A percentile compares a stretch with the other conserved stretches of the same genome.
These are phyloP conservation scores for Whitmania pigra DNA, from an alignment of 1,140 invertebrate species.

Conservation along the genomic window DNA sequence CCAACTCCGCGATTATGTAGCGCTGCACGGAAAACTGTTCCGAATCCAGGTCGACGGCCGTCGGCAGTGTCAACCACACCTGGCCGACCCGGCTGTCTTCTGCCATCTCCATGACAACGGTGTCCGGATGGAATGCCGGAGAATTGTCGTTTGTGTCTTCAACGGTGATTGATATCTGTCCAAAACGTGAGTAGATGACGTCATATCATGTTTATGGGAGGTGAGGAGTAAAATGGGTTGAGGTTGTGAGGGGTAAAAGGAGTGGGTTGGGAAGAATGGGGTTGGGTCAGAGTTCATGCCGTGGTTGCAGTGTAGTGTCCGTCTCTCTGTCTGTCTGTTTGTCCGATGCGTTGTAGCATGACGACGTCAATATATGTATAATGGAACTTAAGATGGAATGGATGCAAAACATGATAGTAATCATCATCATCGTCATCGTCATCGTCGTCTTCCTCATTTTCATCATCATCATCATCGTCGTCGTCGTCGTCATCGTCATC, in stretches of 20 bases:
- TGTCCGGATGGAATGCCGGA: conserved; percentile 6
- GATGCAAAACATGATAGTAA: no score
- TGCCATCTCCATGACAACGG: neutral
- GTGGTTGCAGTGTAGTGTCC: no score
- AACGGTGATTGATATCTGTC: neutral
- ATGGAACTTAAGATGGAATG: no score
- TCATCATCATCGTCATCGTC: no score
- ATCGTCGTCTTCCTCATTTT: no score
- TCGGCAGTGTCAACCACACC: conserved; percentile 5
- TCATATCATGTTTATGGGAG: no score
- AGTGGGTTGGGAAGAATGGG: neutral
- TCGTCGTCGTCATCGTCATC: neutral
- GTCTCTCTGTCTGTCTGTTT: no score
- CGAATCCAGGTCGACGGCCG: conserved; percentile 13
- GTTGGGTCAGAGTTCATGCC: neutral
- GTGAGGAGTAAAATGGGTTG: no score
- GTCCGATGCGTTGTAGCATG: no score
- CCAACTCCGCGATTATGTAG: neutral
- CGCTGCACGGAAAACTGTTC: conserved; percentile 1
- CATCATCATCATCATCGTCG: neutral
- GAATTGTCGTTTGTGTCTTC: conserved; percentile 16
- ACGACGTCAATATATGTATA: no score
- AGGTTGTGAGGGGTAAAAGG: neutral
- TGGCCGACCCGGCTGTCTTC: neutral
- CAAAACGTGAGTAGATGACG: neutral